phyloP scores from a whole-genome alignment of 2,797 vertebrate genomes.

The Kryptopterus vitreolus region DNA sequence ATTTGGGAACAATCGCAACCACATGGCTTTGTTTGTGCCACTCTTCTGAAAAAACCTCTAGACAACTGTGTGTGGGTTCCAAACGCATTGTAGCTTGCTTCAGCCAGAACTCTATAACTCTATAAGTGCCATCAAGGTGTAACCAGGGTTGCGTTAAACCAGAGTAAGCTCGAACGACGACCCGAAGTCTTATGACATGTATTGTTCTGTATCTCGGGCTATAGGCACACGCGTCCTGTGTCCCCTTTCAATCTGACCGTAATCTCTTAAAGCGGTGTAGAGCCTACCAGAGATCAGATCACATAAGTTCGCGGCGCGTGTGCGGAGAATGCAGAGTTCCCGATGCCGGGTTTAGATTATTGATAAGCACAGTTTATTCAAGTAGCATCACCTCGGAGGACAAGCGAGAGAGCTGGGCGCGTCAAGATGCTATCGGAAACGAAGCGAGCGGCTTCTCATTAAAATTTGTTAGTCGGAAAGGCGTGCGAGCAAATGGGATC shows the following conservation, averaged over 20 bases:
- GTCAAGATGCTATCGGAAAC: slow-evolving; percentile 45
- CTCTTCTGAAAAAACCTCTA: too few species aligned
- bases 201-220: not conserved
- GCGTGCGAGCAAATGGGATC: slow-evolving; percentile 38
- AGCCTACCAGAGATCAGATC: slow-evolving; percentile 22
- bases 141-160: not conserved
- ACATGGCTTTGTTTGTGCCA: too few species aligned
- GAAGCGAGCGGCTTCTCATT: slow-evolving; percentile 45
- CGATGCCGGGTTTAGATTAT: slow-evolving; percentile 39
- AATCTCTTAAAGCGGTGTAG: slow-evolving; percentile 22
- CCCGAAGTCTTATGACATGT: not conserved
- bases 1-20: too few species aligned
- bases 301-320: not conserved
- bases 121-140: not conserved
- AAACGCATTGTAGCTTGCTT: too few species aligned
- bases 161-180: not conserved
- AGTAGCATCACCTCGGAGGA: slow-evolving; percentile 39
- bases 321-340: slow-evolving; percentile 18
- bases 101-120: not conserved
- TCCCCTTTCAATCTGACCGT: slow-evolving; percentile 25
- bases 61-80: too few species aligned
- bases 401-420: slow-evolving; percentile 18
- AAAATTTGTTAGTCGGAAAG: slow-evolving; percentile 46
- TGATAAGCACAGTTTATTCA: slow-evolving; percentile 46
- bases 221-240: slow-evolving; percentile 15